A percentile compares a stretch with the other conserved stretches of the same genome.
Evolutionary conservation across 1,140 invertebrate species (phyloP).

Genomic region (Cephus cinctus): DNA sequence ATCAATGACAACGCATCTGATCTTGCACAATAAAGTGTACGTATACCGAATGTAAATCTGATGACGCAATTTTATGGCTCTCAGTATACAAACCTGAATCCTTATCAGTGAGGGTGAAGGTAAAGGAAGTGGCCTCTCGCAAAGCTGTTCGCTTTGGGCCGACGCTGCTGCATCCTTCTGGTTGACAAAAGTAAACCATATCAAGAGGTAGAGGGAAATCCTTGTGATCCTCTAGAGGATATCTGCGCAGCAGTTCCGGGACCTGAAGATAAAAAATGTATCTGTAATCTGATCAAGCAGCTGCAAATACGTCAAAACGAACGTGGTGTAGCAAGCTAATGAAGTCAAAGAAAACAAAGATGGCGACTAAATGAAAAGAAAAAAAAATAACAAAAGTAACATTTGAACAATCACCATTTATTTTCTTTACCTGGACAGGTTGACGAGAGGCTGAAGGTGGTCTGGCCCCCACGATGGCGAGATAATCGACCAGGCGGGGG

Average conservation of each 20-base stretch:
- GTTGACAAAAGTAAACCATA: slow-evolving; percentile 99
- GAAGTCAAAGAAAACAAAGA: no score
- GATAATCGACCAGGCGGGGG: slow-evolving; percentile 88
- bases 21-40: no score
- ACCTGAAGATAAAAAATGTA: no score
- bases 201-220: slow-evolving; percentile 97
- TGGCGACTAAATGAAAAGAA: no score
- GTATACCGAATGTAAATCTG: no score
- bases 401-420: neutral
- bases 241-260: slow-evolving; percentile 90
- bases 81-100: slow-evolving; percentile 81
- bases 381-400: slow-evolving; percentile 4
- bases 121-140: slow-evolving; percentile 92
- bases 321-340: no score
- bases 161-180: slow-evolving; percentile 93
- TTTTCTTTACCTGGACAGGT: slow-evolving; percentile 68
- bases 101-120: slow-evolving; percentile 98
- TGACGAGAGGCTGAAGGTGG: slow-evolving; percentile 68
- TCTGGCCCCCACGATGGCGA: slow-evolving; percentile 91
- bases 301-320: no score
- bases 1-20: no score
- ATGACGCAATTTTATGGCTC: no score
- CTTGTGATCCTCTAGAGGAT: slow-evolving; percentile 94
- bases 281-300: no score
- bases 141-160: slow-evolving; percentile 82